phyloP scores from a whole-genome alignment of 2,113 vertebrate genomes.

The Pseudorectes ferrugineus region DNA sequence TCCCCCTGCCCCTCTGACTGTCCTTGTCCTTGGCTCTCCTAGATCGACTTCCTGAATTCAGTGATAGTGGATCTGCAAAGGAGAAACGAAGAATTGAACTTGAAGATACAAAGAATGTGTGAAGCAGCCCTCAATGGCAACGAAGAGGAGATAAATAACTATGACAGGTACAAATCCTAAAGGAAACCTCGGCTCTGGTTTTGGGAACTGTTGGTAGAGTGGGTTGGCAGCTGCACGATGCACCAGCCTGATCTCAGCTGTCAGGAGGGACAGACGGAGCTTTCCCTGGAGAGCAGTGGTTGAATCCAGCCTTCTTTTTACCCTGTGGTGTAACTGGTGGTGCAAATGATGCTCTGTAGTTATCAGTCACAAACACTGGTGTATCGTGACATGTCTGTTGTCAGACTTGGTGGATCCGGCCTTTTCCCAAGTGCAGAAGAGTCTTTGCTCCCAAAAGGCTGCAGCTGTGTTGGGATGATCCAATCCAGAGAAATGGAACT shows the following conservation, averaged over 20 bases:
- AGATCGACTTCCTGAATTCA: slow-evolving; percentile 97
- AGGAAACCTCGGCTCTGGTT: background rate
- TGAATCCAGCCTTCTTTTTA: background rate
- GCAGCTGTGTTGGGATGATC: background rate
- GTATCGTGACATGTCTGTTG: fast-evolving
- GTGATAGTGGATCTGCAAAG: slow-evolving; percentile 94
- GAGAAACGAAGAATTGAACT: slow-evolving; percentile 87
- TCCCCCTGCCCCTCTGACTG: background rate
- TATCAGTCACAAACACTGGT: background rate
- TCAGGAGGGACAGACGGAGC: background rate
- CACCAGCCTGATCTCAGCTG: background rate
- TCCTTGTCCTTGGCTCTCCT: background rate
- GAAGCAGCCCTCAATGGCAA: slow-evolving; percentile 93
- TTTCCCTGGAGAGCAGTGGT: background rate
- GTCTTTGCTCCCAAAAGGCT: background rate
- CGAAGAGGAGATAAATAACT: slow-evolving; percentile 80
- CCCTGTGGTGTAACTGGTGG: background rate
- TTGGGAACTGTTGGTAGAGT: background rate
- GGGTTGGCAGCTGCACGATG: fast-evolving
- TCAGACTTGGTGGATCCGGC: background rate
- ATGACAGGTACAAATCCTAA: slow-evolving; percentile 76
- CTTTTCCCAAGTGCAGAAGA: background rate
- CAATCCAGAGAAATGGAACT: background rate
- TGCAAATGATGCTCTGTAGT: background rate
- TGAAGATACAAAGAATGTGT: slow-evolving; percentile 89